A percentile compares a stretch with the other conserved stretches of the same genome.
These are phyloP conservation scores for Orussus abietinus DNA, from an alignment of 1,140 invertebrate species.

Conservation along the genomic window DNA sequence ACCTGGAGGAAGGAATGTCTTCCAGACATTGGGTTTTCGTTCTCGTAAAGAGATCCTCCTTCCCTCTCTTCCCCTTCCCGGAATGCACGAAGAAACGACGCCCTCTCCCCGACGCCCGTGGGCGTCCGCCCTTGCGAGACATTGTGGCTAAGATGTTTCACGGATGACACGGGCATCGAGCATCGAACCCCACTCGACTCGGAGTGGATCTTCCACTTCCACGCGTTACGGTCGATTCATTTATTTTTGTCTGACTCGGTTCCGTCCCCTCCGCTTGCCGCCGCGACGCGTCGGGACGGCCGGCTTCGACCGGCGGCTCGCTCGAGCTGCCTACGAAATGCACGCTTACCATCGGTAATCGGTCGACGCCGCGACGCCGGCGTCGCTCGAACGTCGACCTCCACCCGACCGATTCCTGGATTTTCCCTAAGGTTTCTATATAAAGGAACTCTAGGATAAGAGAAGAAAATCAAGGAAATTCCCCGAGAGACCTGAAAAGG, in stretches of 20 bases:
- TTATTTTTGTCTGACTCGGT: slow-evolving; percentile 41
- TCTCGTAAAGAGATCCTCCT: slow-evolving; percentile 27
- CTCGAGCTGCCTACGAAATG: no score
- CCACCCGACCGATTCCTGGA: no score
- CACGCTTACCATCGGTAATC: no score
- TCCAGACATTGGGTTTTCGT: slow-evolving; percentile 27
- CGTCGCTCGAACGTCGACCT: no score
- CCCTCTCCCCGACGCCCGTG: slow-evolving; percentile 5
- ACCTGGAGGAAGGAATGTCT: no score
- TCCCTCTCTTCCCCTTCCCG: slow-evolving; percentile 6
- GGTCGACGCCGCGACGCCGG: no score
- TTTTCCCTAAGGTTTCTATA: no score
- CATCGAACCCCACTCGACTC: slow-evolving; percentile 28
- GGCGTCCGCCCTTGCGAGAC: slow-evolving; percentile 5
- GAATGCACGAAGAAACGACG: neutral
- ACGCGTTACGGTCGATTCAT: slow-evolving; percentile 30
- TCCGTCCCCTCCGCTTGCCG: slow-evolving; percentile 15
- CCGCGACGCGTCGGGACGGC: slow-evolving; percentile 19
- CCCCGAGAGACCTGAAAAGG: no score
- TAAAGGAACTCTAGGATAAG: no score
- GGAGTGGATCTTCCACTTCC: slow-evolving; percentile 38
- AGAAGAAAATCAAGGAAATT: no score
- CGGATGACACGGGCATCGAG: slow-evolving; percentile 25
- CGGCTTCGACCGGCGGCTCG: no score
- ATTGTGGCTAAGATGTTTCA: slow-evolving; percentile 32